phyloP scores from a whole-genome alignment of 2,888 invertebrate species.

The Hydraecia micacea region DNA sequence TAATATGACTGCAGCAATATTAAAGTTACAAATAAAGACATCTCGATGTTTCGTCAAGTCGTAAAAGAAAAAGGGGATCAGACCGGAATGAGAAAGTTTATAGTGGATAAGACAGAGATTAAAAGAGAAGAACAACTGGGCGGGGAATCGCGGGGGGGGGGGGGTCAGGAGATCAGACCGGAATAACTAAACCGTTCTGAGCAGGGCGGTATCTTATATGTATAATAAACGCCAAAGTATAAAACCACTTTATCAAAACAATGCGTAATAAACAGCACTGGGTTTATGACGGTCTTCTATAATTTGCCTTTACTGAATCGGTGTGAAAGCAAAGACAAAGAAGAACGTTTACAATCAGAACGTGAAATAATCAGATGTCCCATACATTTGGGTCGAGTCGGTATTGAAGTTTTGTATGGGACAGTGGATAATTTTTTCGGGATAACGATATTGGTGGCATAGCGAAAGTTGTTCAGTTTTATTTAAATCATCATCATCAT shows the following conservation, averaged over 20 bases:
- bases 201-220: too few species aligned
- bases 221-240: neutral
- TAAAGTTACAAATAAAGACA: neutral
- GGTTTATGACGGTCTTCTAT: neutral
- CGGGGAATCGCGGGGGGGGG: too few species aligned
- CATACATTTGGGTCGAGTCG: neutral
- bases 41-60: neutral
- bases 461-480: too few species aligned
- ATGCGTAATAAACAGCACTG: neutral
- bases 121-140: too few species aligned
- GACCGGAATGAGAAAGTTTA: too few species aligned
- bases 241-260: neutral
- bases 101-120: too few species aligned
- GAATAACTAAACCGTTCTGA: too few species aligned
- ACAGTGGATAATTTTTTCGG: neutral
- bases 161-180: too few species aligned
- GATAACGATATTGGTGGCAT: neutral
- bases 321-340: neutral
- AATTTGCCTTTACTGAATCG: neutral
- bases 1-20: neutral
- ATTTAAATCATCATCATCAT: too few species aligned
- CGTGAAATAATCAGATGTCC: too few species aligned
- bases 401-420: neutral
- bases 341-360: neutral
- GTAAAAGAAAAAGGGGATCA: too few species aligned